A percentile compares a stretch with the other conserved stretches of the same genome.
These are phyloP conservation scores for Kryphioiulus occultus DNA, from an alignment of 2,888 invertebrate genomes.

Conservation along the genomic window DNA sequence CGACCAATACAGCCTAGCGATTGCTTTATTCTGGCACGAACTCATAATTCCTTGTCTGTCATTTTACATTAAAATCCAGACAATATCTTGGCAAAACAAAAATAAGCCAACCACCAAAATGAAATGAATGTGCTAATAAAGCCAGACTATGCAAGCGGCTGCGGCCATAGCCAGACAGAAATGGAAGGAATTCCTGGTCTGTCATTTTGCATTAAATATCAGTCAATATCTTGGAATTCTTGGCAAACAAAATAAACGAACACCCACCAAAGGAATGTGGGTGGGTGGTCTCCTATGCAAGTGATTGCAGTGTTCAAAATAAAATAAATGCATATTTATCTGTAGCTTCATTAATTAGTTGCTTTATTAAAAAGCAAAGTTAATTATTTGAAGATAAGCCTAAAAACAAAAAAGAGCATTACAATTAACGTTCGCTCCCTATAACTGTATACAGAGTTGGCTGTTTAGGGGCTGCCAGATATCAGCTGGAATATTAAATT, in stretches of 20 bases:
- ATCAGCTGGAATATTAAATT: background rate
- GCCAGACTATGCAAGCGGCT: too few relatives aligned
- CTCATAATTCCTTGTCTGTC: background rate
- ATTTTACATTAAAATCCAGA: background rate
- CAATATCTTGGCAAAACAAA: background rate
- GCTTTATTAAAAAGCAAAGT: background rate
- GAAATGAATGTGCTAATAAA: background rate
- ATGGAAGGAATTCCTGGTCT: too few relatives aligned
- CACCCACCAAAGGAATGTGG: too few relatives aligned
- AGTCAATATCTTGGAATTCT: too few relatives aligned
- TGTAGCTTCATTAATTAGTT: background rate
- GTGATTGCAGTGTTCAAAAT: background rate
- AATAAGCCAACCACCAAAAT: background rate
- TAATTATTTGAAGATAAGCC: slow-evolving; percentile 9
- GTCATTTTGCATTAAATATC: too few relatives aligned
- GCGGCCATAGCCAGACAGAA: too few relatives aligned
- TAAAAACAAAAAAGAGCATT: background rate
- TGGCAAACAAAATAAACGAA: too few relatives aligned
- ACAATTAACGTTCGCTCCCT: background rate
- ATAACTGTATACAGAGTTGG: background rate
- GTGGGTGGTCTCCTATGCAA: too few relatives aligned
- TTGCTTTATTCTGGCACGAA: background rate
- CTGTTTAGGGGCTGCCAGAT: background rate
- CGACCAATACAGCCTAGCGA: too few relatives aligned
- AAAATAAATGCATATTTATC: background rate